Conservation (phyloP, 2,113 vertebrate species). For the Aptenodytes patagonicus region DNA sequence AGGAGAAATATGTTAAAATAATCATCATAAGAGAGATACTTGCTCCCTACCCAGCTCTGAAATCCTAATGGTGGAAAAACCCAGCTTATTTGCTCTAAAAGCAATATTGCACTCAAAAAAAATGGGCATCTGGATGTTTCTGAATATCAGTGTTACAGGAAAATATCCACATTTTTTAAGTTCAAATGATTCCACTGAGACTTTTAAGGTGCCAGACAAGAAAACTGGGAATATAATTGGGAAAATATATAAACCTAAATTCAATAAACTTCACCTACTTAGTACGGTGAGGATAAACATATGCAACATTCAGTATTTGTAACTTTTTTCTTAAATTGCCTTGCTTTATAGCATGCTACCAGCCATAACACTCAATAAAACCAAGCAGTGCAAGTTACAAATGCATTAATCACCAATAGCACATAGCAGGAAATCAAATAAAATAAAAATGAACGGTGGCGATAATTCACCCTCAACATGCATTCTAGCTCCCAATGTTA, state of each 20-base stretch:
- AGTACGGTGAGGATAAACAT: background rate
- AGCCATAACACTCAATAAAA: slow-evolving; percentile 54
- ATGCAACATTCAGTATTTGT: background rate
- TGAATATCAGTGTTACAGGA: background rate
- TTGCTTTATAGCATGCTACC: slow-evolving; percentile 53
- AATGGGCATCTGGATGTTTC: background rate
- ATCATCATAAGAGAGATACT: slow-evolving; percentile 57
- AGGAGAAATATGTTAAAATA: slow-evolving; percentile 56
- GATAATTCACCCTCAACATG: slow-evolving; percentile 36
- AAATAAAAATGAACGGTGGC: slow-evolving; percentile 24
- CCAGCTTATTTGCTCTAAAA: slow-evolving; percentile 20
- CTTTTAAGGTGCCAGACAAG: background rate
- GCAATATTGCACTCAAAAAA: slow-evolving; percentile 1
- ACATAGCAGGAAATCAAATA: slow-evolving; percentile 40
- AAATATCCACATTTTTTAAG: background rate
- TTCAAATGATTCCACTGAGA: slow-evolving; percentile 15
- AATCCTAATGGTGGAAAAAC: slow-evolving; percentile 45
- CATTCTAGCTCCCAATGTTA: slow-evolving; percentile 14
- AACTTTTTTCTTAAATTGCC: background rate
- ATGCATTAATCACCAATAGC: slow-evolving; percentile 47
- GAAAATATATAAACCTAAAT: slow-evolving; percentile 29
- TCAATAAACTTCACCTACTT: slow-evolving; percentile 43
- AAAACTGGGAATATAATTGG: slow-evolving; percentile 4
- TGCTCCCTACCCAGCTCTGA: slow-evolving; percentile 27
- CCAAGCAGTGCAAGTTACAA: slow-evolving; percentile 38